Percentiles rank a stretch among this genome's conserved stretches.
phyloP scores from a whole-genome alignment of 2,797 vertebrate species.

The Mallotus villosus region DNA sequence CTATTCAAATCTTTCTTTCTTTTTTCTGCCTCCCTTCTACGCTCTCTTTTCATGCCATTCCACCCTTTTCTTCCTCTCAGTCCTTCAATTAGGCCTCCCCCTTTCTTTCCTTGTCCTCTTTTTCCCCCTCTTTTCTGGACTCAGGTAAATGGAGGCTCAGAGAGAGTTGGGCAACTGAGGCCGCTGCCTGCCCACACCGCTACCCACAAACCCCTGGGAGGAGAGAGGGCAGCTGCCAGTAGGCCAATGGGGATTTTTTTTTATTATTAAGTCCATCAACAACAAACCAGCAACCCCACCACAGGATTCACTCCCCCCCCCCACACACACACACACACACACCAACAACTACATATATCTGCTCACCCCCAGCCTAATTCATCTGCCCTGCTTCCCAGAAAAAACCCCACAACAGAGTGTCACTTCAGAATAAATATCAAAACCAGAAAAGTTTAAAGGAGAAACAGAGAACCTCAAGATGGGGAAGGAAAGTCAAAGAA shows the following conservation, averaged over 20 bases:
- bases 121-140: slow-evolving; percentile 31
- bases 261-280: slow-evolving; percentile 30
- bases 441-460: neutral
- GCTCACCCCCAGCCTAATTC: neutral
- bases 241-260: slow-evolving; percentile 19
- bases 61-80: slow-evolving; percentile 13
- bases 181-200: slow-evolving; percentile 23
- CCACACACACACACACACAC: neutral
- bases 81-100: slow-evolving; percentile 23
- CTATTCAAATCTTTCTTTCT: slow-evolving; percentile 23
- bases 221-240: slow-evolving; percentile 19
- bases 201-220: slow-evolving; percentile 21
- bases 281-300: slow-evolving; percentile 37
- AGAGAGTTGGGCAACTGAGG: slow-evolving; percentile 34
- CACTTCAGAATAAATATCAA: slow-evolving; percentile 17
- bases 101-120: neutral
- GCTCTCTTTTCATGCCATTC: slow-evolving; percentile 6
- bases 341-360: neutral
- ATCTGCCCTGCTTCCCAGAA: neutral
- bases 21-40: slow-evolving; percentile 28
- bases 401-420: slow-evolving; percentile 6
- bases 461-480: neutral
- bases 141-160: slow-evolving; percentile 56
- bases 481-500: neutral
- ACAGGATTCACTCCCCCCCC: slow-evolving; percentile 1